phyloP scores from a whole-genome alignment of 2,797 vertebrate genomes.

The Hoplostethus mediterraneus region DNA sequence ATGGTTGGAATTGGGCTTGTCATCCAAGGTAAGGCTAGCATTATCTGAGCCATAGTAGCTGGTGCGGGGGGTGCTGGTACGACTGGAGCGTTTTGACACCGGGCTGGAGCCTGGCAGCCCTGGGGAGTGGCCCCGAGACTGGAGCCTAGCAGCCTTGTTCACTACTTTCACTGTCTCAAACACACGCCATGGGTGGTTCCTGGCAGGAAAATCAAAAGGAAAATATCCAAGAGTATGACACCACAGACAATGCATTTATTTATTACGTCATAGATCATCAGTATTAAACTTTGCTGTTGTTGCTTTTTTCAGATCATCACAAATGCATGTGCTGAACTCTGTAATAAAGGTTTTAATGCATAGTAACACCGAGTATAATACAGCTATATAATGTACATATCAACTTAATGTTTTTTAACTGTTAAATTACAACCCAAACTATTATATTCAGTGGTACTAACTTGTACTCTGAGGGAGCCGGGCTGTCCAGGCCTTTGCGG shows the following conservation, averaged over 20 bases:
- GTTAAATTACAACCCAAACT: too few relatives aligned
- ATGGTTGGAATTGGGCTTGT: slow-evolving; percentile 58
- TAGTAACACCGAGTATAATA: too few relatives aligned
- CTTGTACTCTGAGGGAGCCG: slow-evolving; percentile 88
- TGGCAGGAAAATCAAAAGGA: slow-evolving; percentile 35
- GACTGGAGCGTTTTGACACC: slow-evolving; percentile 78
- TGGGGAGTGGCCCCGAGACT: slow-evolving; percentile 84
- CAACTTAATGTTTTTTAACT: too few relatives aligned
- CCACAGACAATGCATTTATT: too few relatives aligned
- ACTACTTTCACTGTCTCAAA: slow-evolving; percentile 89
- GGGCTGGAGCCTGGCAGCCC: slow-evolving; percentile 81
- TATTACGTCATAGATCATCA: too few relatives aligned
- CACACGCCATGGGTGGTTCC: slow-evolving; percentile 86
- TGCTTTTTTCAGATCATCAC: too few relatives aligned
- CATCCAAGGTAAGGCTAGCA: slow-evolving; percentile 79
- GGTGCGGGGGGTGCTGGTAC: slow-evolving; percentile 82
- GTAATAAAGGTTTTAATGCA: too few relatives aligned
- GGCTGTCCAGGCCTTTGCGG: slow-evolving; percentile 87
- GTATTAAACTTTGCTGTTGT: too few relatives aligned
- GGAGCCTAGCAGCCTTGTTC: slow-evolving; percentile 83
- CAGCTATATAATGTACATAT: too few relatives aligned
- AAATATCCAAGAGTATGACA: not conserved
- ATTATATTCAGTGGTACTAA: slow-evolving; percentile 58
- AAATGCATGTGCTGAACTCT: too few relatives aligned
- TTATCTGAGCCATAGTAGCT: slow-evolving; percentile 81